Conservation (phyloP, 2,113 vertebrate species). For the Psittacus erithacus region DNA sequence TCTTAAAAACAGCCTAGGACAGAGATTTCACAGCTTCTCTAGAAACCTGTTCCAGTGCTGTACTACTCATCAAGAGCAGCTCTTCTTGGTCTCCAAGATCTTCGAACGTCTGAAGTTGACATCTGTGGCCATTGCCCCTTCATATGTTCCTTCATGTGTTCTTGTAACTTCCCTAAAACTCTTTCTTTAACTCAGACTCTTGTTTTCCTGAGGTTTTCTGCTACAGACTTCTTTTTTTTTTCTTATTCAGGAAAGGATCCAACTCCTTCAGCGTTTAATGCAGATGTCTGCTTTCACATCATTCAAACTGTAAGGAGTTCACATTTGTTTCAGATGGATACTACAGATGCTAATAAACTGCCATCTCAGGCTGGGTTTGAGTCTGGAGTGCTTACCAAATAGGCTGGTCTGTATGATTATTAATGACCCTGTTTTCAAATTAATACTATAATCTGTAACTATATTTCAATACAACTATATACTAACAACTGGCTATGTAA, state of each 20-base stretch:
- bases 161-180: accelerated
- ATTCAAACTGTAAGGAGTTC: neutral
- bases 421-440: neutral
- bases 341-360: neutral
- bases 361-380: neutral
- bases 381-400: neutral
- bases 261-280: neutral
- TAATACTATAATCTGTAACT: neutral
- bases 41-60: neutral
- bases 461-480: neutral
- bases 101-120: neutral
- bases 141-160: neutral
- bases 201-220: neutral
- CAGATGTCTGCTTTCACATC: neutral
- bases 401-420: neutral
- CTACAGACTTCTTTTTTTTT: neutral
- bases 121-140: neutral
- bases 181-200: neutral
- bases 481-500: neutral
- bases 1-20: neutral
- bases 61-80: neutral
- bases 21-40: neutral
- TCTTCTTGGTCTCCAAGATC: neutral
- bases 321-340: neutral
- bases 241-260: neutral